Conservation (phyloP, 2,113 vertebrate species). For the Percina caprodes region DNA sequence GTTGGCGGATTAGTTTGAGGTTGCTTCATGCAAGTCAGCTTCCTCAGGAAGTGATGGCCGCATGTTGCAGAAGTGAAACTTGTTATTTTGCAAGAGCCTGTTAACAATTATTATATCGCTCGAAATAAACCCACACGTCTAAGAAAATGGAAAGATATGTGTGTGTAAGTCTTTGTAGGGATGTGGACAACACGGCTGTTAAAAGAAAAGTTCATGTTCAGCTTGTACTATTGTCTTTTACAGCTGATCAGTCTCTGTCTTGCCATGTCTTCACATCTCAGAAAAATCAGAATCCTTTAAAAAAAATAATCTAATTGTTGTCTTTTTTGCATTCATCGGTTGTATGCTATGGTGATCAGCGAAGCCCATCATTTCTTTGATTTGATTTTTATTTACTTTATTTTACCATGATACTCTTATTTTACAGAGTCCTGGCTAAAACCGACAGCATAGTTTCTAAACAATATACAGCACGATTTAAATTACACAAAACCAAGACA, state of each 20-base stretch:
- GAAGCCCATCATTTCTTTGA: neutral
- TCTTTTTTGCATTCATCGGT: neutral
- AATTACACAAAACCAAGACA: neutral
- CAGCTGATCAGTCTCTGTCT: neutral
- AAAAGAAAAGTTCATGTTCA: neutral
- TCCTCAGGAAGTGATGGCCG: conserved; percentile 67
- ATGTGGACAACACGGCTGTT: neutral
- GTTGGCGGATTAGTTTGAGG: neutral
- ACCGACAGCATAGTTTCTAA: neutral
- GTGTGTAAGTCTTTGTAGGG: neutral
- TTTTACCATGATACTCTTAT: neutral
- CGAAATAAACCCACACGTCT: neutral
- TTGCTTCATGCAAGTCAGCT: conserved; percentile 24
- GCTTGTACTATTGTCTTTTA: neutral
- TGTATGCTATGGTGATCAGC: neutral
- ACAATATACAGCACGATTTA: neutral
- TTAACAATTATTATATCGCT: neutral
- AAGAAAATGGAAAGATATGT: conserved; percentile 3
- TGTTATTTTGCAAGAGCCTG: conserved; percentile 26
- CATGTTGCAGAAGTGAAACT: conserved; percentile 69
- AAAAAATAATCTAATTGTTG: neutral
- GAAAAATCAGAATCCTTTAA: neutral
- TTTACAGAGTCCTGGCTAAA: neutral
- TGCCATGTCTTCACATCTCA: neutral
- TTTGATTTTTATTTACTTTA: neutral